Percentiles rank a stretch among this genome's conserved stretches.
Evolutionary conservation across 1,140 invertebrate species (phyloP).

Genomic region (Cotesia chilonis): DNA sequence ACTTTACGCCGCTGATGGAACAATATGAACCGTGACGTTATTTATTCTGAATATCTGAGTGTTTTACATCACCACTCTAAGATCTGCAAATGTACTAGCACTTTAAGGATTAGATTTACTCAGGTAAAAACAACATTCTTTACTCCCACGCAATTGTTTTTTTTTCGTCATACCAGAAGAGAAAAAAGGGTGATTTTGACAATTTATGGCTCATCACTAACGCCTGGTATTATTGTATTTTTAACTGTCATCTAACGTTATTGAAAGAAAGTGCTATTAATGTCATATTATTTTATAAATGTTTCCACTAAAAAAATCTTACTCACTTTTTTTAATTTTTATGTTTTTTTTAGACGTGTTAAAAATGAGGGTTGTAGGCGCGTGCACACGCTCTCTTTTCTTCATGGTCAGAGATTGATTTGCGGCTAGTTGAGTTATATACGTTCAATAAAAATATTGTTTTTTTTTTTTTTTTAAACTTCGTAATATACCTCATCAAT

Average conservation of each 20-base stretch:
- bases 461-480: neutral
- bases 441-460: slow-evolving; percentile 19
- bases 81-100: slow-evolving; percentile 19
- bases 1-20: slow-evolving; percentile 36
- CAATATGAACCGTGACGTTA: slow-evolving; percentile 39
- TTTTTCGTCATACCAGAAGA: neutral
- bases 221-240: slow-evolving; percentile 25
- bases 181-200: slow-evolving; percentile 33
- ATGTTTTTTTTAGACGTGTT: neutral
- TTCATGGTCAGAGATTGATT: slow-evolving; percentile 31
- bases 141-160: slow-evolving; percentile 20
- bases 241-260: neutral
- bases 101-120: neutral
- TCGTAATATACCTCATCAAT: neutral
- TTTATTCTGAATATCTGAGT: slow-evolving; percentile 29
- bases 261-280: neutral
- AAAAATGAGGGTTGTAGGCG: neutral
- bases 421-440: slow-evolving; percentile 17
- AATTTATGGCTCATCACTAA: slow-evolving; percentile 24
- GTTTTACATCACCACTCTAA: slow-evolving; percentile 23
- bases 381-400: slow-evolving; percentile 23
- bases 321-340: neutral
- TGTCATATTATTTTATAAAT: neutral
- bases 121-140: slow-evolving; percentile 29
- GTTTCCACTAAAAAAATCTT: neutral